Percentiles rank a stretch among this genome's conserved stretches.
Conservation (phyloP, 2,797 vertebrate species). For the Ctenochaetus hawaiiensis region DNA sequence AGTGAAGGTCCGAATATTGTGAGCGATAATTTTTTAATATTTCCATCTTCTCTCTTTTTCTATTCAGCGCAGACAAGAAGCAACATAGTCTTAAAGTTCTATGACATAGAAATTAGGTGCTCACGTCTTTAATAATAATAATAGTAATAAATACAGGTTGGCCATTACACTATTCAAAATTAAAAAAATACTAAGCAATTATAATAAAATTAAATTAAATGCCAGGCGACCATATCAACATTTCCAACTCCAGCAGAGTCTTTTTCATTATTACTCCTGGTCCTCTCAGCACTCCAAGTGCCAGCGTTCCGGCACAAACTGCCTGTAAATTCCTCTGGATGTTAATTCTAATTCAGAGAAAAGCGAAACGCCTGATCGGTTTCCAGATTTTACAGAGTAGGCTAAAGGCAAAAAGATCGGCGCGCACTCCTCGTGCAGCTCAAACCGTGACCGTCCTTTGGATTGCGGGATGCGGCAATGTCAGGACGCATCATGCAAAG, state of each 20-base stretch:
- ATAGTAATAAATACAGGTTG: neutral
- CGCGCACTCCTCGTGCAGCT: neutral
- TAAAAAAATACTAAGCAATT: too few relatives aligned
- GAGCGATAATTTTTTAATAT: conserved; percentile 1
- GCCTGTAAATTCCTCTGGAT: neutral
- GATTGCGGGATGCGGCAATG: conserved; percentile 58
- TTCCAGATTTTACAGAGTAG: neutral
- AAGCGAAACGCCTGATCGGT: neutral
- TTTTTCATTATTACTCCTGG: too few relatives aligned
- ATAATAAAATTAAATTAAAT: conserved; percentile 1
- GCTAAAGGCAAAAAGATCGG: neutral
- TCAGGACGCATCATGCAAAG: conserved; percentile 65
- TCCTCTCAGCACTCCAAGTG: neutral
- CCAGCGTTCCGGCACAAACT: neutral
- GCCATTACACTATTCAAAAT: neutral
- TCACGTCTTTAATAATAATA: neutral
- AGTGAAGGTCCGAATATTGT: neutral
- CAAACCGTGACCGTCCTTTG: conserved; percentile 46
- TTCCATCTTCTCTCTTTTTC: neutral
- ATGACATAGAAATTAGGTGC: neutral
- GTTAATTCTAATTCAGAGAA: neutral
- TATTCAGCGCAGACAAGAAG: neutral
- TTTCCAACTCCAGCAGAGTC: conserved; percentile 3
- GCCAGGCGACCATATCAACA: neutral
- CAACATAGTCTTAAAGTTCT: conserved; percentile 16